phyloP scores from a whole-genome alignment of 2,888 invertebrate species.

The Odontocolon sp. region DNA sequence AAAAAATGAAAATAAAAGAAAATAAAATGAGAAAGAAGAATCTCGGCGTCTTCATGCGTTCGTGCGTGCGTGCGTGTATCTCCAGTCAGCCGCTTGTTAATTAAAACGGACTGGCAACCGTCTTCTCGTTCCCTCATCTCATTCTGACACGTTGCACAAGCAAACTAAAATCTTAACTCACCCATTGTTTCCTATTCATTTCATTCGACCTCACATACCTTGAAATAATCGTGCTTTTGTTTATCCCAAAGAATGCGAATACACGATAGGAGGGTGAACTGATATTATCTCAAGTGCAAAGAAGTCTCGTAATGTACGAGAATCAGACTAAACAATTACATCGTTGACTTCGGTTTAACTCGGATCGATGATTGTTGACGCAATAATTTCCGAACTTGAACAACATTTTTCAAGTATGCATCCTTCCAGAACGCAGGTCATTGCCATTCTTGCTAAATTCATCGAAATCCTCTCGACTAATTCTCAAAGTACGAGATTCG shows the following conservation, averaged over 20 bases:
- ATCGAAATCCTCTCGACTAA: too few relatives aligned
- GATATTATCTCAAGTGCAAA: constrained; percentile 25
- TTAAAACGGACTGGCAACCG: constrained; percentile 56
- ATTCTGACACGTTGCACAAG: constrained; percentile 49
- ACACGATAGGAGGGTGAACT: not conserved
- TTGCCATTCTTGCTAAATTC: constrained; percentile 6
- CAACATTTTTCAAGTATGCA: not conserved
- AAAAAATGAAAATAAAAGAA: constrained; percentile 33
- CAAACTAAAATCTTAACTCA: constrained; percentile 38
- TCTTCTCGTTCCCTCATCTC: constrained; percentile 51
- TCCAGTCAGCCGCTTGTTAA: constrained; percentile 52
- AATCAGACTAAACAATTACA: constrained; percentile 42
- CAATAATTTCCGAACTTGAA: not conserved
- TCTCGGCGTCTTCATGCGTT: constrained; percentile 52
- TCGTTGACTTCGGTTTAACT: not conserved
- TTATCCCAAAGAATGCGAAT: not conserved
- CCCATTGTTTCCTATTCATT: constrained; percentile 26
- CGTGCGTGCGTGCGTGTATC: constrained; percentile 22
- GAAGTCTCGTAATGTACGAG: constrained; percentile 30
- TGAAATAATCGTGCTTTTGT: constrained; percentile 32
- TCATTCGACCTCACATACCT: not conserved
- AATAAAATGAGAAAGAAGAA: constrained; percentile 26
- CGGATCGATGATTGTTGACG: constrained; percentile 14
- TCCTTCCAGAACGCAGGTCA: not conserved
- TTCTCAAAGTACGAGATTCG: too few relatives aligned